Evolutionary conservation across 2,113 vertebrate genomes (phyloP).

Genomic region (Recurvirostra avosetta): DNA sequence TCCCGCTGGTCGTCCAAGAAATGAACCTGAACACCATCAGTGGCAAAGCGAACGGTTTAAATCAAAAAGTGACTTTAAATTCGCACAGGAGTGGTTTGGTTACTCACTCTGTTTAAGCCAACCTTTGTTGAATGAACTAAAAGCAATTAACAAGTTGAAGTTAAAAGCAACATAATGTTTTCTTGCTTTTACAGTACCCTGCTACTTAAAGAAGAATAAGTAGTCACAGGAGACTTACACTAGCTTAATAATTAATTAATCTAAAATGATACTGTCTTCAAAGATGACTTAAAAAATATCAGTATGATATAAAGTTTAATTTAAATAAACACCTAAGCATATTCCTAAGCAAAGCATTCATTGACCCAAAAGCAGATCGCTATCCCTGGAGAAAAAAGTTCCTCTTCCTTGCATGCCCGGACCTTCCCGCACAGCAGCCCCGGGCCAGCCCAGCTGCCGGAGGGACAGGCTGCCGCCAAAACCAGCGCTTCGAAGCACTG

Average conservation of each 20-base stretch:
- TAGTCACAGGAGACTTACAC: not conserved
- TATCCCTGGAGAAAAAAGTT: not conserved
- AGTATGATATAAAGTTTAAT: not conserved
- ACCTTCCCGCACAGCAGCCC: not conserved
- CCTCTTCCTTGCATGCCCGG: too few species aligned
- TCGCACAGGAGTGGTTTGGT: not conserved
- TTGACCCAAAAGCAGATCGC: not conserved
- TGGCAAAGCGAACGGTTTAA: not conserved
- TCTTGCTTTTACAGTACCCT: not conserved
- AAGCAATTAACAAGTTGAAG: not conserved
- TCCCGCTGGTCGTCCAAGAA: not conserved
- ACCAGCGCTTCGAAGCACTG: accelerated
- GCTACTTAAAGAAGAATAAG: not conserved
- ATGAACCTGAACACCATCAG: not conserved
- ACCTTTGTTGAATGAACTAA: not conserved
- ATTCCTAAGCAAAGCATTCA: not conserved
- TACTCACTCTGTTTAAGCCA: not conserved
- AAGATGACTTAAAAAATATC: not conserved
- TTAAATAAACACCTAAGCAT: not conserved
- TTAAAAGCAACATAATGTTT: not conserved
- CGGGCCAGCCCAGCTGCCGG: not conserved
- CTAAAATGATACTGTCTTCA: not conserved
- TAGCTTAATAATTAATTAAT: not conserved
- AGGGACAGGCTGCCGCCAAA: not conserved
- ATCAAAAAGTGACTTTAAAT: not conserved